Base-by-base conservation (phyloP, 2,113 vertebrate species). In the Oncorhynchus masou region DNA sequence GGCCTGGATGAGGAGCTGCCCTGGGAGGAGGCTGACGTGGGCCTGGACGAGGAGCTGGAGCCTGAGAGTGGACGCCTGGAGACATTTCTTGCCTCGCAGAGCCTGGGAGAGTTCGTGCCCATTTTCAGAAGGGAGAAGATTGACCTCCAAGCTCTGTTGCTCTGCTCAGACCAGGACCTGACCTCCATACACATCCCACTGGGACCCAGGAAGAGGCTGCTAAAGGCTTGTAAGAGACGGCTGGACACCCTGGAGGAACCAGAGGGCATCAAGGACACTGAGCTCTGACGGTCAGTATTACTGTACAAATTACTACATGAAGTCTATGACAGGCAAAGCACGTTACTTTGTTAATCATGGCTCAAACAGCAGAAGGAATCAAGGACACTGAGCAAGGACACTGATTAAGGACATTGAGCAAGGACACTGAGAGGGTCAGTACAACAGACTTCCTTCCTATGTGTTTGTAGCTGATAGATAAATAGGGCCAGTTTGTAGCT, bases 31-130 rank as follows among this genome's bases (percentile, higher is more conserved):
- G 84, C 99, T 0, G 98, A 99, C 90, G 88, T 99, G 34, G 95
- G 96, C 99, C 0, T 99, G 98, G 79, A 96, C 96, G 93, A 95
- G 49, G 97, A 98, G 78, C 84, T 99, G 82, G 96, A 96, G n/a
- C 88, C 98, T 75, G 95, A 97, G 29, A 95, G 94, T 0, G 95
- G 93, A 83, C 94, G 95, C 1, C 78, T 99, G 90, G 97, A 99
- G 83, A 95, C 96, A 73, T 99, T 99, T 71, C 90, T 99, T 82
- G 97, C 98, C 75, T 93, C 96, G 0, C 90, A 96, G 80, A 91
- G 93, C 89, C 94, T 99, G 96, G 94, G 89, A 49, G 97, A 99
- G 81, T 97, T 99, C 75, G 83, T 94, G 27, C 90, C 95, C 20
- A 91, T 98, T 81, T 92, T 99, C 79, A 94, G 94, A 77, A 94